Evolutionary conservation across 1,140 invertebrate genomes (phyloP).

Genomic region (Homarus americanus): DNA sequence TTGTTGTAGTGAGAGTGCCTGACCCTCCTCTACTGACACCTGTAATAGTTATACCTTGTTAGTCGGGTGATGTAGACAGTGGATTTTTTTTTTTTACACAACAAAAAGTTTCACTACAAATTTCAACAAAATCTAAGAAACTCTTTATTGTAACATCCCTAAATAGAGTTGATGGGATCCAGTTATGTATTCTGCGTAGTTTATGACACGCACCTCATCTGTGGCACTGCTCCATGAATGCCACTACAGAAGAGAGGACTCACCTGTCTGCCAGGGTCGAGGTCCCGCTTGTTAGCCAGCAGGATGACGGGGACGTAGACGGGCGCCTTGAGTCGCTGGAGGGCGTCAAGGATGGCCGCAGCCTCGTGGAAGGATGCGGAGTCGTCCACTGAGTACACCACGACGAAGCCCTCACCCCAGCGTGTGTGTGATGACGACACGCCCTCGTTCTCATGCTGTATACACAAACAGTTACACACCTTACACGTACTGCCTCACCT

Average conservation of each 20-base stretch:
- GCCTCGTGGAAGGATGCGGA: conserved; percentile 87
- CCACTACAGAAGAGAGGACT: conserved; percentile 14
- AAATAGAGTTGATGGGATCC: no score
- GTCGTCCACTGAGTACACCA: conserved; percentile 91
- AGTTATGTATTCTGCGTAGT: no score
- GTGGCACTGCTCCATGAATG: not conserved
- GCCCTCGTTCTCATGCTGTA: conserved; percentile 20
- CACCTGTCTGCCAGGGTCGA: conserved; percentile 87
- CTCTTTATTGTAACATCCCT: no score
- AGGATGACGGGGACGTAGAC: conserved; percentile 82
- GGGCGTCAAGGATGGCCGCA: conserved; percentile 84
- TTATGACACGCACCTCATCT: no score
- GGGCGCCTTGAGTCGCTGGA: conserved; percentile 78
- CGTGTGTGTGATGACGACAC: conserved; percentile 82
- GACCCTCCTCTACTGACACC: conserved; percentile 88
- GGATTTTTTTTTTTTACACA: not conserved
- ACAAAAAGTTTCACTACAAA: no score
- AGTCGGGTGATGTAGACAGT: not conserved
- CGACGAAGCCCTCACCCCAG: conserved; percentile 91
- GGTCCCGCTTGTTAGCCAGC: conserved; percentile 89
- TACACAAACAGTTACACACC: conserved; percentile 81
- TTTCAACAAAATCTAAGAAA: no score
- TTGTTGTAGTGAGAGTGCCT: conserved; percentile 87
- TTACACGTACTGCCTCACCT: no score
- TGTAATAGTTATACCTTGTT: conserved; percentile 75